These are phyloP conservation scores for Petaurus breviceps DNA, from an alignment of 2,113 vertebrate genomes.

Conservation along the genomic window DNA sequence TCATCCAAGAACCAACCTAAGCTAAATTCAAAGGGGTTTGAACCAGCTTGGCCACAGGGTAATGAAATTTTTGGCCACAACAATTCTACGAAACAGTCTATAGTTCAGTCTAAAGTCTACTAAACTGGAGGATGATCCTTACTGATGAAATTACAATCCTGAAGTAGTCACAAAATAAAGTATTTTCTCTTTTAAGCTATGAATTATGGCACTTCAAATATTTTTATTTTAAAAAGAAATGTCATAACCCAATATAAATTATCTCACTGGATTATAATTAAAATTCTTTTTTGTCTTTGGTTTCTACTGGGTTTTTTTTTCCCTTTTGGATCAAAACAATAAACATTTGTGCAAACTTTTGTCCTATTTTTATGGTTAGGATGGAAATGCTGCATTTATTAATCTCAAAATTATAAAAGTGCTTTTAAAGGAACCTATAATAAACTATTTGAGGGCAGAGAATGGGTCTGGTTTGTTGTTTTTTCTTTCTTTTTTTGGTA, in stretches of 20 bases:
- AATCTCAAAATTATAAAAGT: neutral
- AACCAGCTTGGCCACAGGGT: neutral
- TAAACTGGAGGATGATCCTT: neutral
- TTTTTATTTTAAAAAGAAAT: constrained; percentile 39
- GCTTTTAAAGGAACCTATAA: neutral
- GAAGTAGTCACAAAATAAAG: neutral
- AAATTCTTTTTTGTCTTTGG: neutral
- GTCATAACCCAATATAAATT: constrained; percentile 35
- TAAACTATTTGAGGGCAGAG: constrained; percentile 14
- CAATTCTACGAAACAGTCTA: neutral
- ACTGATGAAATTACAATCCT: neutral
- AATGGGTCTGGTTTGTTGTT: neutral
- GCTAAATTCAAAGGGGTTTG: neutral
- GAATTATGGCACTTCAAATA: constrained; percentile 15
- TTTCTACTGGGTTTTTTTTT: neutral
- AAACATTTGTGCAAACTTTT: neutral
- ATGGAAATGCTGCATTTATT: neutral
- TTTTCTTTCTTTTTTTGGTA: neutral
- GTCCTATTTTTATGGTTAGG: neutral
- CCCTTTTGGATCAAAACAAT: neutral
- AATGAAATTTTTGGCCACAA: neutral
- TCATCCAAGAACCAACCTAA: neutral
- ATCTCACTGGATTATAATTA: neutral
- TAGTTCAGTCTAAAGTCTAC: neutral
- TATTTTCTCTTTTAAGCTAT: constrained; percentile 44